phyloP scores from a whole-genome alignment of 92 coral and sea anemone genomes.

The Epizoanthus ramosus region DNA sequence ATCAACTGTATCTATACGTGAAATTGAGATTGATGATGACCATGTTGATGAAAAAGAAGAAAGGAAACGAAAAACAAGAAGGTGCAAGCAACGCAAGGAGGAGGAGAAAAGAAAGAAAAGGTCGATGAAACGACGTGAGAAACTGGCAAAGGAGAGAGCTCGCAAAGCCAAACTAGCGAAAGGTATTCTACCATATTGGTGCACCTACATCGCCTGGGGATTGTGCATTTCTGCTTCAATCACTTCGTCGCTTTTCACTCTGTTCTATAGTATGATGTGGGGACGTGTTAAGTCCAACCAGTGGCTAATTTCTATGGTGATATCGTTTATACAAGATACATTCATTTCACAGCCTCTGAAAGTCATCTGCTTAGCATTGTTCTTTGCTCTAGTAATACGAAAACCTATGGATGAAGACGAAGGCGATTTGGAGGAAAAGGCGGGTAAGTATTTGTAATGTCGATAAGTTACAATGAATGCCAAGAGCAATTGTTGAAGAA shows the following conservation, averaged over 20 bases:
- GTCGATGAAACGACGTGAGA: background rate
- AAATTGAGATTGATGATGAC: background rate
- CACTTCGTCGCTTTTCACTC: slow-evolving; percentile 50
- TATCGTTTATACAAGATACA: slow-evolving; percentile 68
- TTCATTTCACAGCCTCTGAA: slow-evolving; percentile 74
- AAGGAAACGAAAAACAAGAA: background rate
- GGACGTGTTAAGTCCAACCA: slow-evolving; percentile 67
- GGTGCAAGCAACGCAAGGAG: background rate
- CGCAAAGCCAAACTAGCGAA: slow-evolving; percentile 3
- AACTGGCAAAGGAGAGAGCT: background rate
- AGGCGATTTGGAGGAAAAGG: background rate
- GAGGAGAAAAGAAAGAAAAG: background rate
- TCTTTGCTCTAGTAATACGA: slow-evolving; percentile 60
- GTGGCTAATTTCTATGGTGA: slow-evolving; percentile 63
- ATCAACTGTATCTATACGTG: background rate
- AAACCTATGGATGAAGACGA: slow-evolving; percentile 56
- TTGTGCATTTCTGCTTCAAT: slow-evolving; percentile 57
- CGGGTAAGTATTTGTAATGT: background rate
- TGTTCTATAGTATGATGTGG: slow-evolving; percentile 89
- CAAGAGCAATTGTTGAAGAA: too few species aligned
- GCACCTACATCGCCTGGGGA: slow-evolving; percentile 66
- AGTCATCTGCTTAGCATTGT: slow-evolving; percentile 55
- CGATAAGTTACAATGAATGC: background rate
- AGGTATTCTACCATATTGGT: slow-evolving; percentile 61
- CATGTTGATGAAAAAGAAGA: background rate